phyloP scores from a whole-genome alignment of 2,113 vertebrate genomes.

The Campylomormyrus numenius region DNA sequence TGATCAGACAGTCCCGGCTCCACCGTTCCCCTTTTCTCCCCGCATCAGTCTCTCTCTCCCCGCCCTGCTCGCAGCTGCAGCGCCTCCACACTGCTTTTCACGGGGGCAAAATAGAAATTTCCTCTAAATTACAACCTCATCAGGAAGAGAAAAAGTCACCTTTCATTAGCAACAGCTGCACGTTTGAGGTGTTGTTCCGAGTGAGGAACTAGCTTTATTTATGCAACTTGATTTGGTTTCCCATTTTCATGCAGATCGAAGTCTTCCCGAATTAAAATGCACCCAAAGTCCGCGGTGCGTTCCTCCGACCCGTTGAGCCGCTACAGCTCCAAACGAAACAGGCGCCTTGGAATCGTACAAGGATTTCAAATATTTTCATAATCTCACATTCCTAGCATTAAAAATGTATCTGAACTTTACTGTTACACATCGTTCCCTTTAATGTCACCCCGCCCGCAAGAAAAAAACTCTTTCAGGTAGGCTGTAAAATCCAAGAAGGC shows the following conservation, averaged over 20 bases:
- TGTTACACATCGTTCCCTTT: constrained; percentile 39
- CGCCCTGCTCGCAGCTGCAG: constrained; percentile 41
- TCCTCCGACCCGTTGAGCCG: constrained; percentile 29
- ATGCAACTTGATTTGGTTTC: constrained; percentile 32
- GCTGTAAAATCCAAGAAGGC: neutral
- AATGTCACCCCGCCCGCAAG: constrained; percentile 41
- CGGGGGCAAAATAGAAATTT: constrained; percentile 29
- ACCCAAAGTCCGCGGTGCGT: constrained; percentile 28
- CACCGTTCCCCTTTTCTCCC: constrained; percentile 46
- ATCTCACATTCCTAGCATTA: constrained; percentile 50
- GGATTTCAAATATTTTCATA: constrained; percentile 54
- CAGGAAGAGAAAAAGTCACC: constrained; percentile 20
- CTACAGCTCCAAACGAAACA: constrained; percentile 37
- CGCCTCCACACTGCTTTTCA: constrained; percentile 35
- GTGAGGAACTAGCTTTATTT: constrained; percentile 24
- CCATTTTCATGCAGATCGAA: constrained; percentile 29
- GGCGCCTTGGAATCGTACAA: constrained; percentile 33
- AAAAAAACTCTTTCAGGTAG: constrained; percentile 12
- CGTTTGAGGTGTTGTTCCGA: constrained; percentile 29
- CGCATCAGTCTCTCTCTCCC: constrained; percentile 21
- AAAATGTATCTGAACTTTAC: constrained; percentile 29
- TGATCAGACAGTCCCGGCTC: constrained; percentile 62
- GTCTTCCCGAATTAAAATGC: constrained; percentile 26
- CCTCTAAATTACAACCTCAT: constrained; percentile 39
- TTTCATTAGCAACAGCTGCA: constrained; percentile 50